Conservation (phyloP, 2,888 invertebrate species). For the Melangyna quadrimaculata region DNA sequence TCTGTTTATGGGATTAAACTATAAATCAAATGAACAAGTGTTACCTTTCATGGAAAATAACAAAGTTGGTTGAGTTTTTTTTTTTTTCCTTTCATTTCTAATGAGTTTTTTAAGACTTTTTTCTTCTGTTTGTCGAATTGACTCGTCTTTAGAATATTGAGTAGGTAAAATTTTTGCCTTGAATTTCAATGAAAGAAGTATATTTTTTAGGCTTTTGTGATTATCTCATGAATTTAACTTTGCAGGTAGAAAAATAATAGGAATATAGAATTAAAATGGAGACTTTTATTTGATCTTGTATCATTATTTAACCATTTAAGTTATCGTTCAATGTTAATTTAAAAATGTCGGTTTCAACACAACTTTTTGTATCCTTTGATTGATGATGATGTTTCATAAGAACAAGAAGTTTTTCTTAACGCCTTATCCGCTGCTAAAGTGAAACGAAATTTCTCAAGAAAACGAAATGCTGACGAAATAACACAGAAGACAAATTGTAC, state of each 20-base stretch:
- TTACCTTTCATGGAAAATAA: background rate
- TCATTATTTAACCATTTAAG: no score
- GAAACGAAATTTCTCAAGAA: no score
- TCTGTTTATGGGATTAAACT: slow-evolving; percentile 14
- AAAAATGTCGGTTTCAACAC: no score
- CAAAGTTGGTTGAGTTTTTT: background rate
- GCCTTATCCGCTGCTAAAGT: no score
- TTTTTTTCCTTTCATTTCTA: background rate
- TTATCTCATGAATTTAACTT: background rate
- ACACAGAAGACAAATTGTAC: no score
- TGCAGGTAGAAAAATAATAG: background rate
- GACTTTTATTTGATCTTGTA: no score
- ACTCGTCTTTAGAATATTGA: background rate
- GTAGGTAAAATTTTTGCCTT: background rate
- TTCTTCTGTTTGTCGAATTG: background rate
- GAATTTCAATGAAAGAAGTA: background rate
- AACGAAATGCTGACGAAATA: no score
- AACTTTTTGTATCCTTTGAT: no score
- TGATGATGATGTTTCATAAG: no score
- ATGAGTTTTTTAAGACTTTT: background rate
- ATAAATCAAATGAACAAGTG: slow-evolving; percentile 1
- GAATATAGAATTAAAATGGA: no score
- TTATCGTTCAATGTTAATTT: no score
- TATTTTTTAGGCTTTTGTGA: background rate
- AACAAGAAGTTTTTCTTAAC: no score